Evolutionary conservation across 2,888 invertebrate species (phyloP), one percentile per base, ranked within the genome.

Genomic region (Emmelina monodactyla): DNA sequence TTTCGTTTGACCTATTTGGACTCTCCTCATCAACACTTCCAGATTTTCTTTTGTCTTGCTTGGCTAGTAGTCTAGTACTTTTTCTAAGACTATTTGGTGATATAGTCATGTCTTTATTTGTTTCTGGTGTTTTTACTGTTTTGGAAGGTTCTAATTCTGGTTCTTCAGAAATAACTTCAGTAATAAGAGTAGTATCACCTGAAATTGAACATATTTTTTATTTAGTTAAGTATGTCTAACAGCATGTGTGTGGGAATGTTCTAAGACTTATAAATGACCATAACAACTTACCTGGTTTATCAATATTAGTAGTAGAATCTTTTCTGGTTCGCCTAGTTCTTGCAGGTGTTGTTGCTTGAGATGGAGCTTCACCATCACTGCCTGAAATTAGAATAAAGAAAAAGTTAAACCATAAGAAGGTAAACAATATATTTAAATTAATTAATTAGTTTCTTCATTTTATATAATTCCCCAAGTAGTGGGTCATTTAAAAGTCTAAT

Each of bases 341-440:
- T 40, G 58, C 54, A 22, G 78, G 72, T 37, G 76, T 75, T 3
- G 51, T 32, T 22, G 62, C 42, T 16, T 58, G 73, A 2, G 51
- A 22, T 16, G 62, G 43, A 19, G 60, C 42, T 51, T 76, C 78
- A 47, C 48, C 67, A 34, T 78, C 78, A 57, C 76, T 76, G n/a
- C 68, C 78, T 79, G 54, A 38, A 25, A 30, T 1, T 25, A 7
- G 7, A 13, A 22, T 9, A 35, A 33, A 29, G 6, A 3, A 28
- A 16, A 31, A 25, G 7, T 22, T 36, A 2, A 28, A 22, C 11
- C 14, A 15, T 32, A 7, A 11, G 13, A 5, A 14, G 33, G 12
- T 22, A 34, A 31, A 28, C 9, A 28, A 25, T 14, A 16, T n/a
- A 14, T 19, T 19, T 19, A 6, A 19, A 5, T 19, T n/a, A n/a